Evolutionary conservation across 2,113 vertebrate species (phyloP).

Genomic region (Salvelinus alpinus): DNA sequence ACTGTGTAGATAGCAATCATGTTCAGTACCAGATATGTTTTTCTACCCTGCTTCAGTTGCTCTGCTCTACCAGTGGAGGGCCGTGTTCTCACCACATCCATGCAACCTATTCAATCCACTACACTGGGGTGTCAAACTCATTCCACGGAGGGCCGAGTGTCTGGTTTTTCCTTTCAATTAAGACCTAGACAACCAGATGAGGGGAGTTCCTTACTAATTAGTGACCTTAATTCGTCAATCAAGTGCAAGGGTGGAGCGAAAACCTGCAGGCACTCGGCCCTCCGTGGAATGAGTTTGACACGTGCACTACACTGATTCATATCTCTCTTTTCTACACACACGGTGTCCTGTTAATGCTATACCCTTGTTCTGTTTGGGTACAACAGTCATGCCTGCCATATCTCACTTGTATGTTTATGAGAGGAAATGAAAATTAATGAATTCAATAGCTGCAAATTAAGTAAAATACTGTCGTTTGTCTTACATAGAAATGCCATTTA

Average conservation of each 20-base stretch:
- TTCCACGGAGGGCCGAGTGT: no score
- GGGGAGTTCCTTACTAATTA: no score
- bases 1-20: neutral
- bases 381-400: neutral
- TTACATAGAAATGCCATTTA: neutral
- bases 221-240: no score
- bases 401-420: no score
- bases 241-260: no score
- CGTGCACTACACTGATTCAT: conserved; percentile 13
- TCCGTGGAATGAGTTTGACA: no score
- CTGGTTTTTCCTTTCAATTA: no score
- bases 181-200: no score
- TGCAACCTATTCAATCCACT: neutral
- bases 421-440: no score
- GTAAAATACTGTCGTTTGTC: no score
- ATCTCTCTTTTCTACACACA: conserved; percentile 6
- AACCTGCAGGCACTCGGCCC: no score
- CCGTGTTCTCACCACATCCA: conserved; percentile 44
- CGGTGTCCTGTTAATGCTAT: neutral
- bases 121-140: no score
- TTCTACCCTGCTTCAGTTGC: conserved; percentile 22
- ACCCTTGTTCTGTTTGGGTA: neutral
- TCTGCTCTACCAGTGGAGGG: conserved; percentile 54
- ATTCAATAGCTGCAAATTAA: neutral
- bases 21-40: neutral